phyloP scores from a whole-genome alignment of 2,888 invertebrate species.

The Hanleya hanleyi region DNA sequence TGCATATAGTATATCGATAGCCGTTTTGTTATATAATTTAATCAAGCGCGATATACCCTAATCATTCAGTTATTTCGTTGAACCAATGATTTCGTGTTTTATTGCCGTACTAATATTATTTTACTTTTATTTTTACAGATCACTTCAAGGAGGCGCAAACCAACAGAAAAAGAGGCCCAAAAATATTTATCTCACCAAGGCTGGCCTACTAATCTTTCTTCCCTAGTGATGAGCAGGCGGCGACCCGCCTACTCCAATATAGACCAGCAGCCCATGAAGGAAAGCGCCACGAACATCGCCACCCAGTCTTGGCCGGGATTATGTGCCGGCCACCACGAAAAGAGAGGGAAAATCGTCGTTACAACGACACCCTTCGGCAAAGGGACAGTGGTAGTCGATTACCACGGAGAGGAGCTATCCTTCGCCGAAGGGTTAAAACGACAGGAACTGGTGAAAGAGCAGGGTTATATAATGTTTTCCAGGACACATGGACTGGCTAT shows the following conservation, averaged over 20 bases:
- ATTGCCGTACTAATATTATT: not conserved
- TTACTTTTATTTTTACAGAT: not conserved
- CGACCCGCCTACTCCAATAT: not conserved
- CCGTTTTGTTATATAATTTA: no score
- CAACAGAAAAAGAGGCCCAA: not conserved
- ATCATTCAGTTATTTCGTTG: not conserved
- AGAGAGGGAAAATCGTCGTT: not conserved
- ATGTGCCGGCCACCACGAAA: not conserved
- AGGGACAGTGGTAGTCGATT: not conserved
- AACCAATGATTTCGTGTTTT: not conserved
- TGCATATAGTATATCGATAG: no score
- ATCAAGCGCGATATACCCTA: not conserved
- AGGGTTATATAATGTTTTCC: no score
- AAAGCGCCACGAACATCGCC: no score
- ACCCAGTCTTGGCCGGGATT: not conserved
- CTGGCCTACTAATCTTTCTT: not conserved
- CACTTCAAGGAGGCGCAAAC: not conserved
- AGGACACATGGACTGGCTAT: no score
- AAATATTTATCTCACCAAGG: not conserved
- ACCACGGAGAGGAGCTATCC: not conserved
- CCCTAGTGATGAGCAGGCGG: not conserved
- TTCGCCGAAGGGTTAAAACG: no score
- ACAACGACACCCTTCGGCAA: not conserved
- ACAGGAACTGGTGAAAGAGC: no score
- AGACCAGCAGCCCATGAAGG: not conserved